Conservation (phyloP, 2,113 vertebrate species). For the Gallinago paraguaiae region DNA sequence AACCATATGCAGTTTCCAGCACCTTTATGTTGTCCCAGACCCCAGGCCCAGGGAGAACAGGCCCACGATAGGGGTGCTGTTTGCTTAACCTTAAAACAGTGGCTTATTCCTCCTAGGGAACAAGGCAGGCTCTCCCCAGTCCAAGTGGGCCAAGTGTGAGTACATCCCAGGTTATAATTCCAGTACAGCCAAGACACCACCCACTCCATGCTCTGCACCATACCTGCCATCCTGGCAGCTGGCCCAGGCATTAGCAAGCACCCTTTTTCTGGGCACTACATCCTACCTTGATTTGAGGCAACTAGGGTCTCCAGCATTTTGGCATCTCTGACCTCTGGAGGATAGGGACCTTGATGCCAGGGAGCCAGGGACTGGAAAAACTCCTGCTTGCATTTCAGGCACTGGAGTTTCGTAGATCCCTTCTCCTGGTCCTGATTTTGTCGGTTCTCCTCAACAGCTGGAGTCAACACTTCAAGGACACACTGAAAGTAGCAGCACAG, state of each 20-base stretch:
- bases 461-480: slow-evolving; percentile 76
- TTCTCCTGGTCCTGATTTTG: slow-evolving; percentile 29
- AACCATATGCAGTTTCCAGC: not conserved
- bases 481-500: slow-evolving; percentile 36
- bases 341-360: slow-evolving; percentile 1
- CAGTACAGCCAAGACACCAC: not conserved
- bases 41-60: not conserved
- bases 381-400: slow-evolving; percentile 85
- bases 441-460: slow-evolving; percentile 77
- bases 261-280: not conserved
- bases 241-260: not conserved
- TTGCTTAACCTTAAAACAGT: not conserved
- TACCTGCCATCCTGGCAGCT: not conserved
- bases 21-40: not conserved
- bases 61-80: not conserved
- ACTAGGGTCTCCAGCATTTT: not conserved
- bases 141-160: not conserved
- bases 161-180: not conserved
- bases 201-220: not conserved
- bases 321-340: not conserved
- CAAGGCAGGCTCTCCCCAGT: not conserved
- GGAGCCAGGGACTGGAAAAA: slow-evolving; percentile 55
- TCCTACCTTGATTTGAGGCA: slow-evolving; percentile 44
- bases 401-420: slow-evolving; percentile 73
- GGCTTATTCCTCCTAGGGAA: not conserved